Evolutionary conservation across 2,888 invertebrate species (phyloP).

Genomic region (Acrocera orbiculus): DNA sequence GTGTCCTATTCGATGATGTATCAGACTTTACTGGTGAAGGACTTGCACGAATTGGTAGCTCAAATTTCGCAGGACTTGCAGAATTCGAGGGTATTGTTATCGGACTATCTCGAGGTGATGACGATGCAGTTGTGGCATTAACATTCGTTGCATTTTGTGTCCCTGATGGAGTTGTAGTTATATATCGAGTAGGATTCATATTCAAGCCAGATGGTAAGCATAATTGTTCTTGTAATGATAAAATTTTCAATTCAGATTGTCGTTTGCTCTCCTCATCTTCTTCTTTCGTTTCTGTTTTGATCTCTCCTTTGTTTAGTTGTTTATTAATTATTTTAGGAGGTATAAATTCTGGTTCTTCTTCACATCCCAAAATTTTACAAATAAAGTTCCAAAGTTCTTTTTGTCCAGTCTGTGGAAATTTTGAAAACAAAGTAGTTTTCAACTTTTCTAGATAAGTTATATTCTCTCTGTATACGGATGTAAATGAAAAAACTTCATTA

Average conservation of each 20-base stretch:
- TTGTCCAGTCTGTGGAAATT: slow-evolving; percentile 63
- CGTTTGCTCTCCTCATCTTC: slow-evolving; percentile 1
- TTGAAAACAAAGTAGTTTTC: slow-evolving; percentile 60
- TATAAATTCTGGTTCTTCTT: slow-evolving; percentile 51
- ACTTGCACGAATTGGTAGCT: slow-evolving; percentile 38
- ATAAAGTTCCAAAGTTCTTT: slow-evolving; percentile 64
- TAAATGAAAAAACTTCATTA: slow-evolving; percentile 47
- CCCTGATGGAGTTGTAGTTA: slow-evolving; percentile 18
- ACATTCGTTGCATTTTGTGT: slow-evolving; percentile 3
- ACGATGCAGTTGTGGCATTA: slow-evolving; percentile 15
- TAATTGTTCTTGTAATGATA: slow-evolving; percentile 27
- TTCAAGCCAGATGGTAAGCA: slow-evolving; percentile 30
- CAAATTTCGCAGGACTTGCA: slow-evolving; percentile 33
- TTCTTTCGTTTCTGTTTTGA: slow-evolving; percentile 3
- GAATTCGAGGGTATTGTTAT: slow-evolving; percentile 29
- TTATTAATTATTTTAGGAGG: slow-evolving; percentile 23
- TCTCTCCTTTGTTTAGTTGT: slow-evolving; percentile 9
- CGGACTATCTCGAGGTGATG: slow-evolving; percentile 29
- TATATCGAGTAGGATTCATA: slow-evolving; percentile 30
- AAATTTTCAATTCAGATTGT: slow-evolving; percentile 23
- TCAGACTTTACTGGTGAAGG: slow-evolving; percentile 41
- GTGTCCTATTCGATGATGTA: slow-evolving; percentile 38
- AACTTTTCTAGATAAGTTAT: slow-evolving; percentile 70
- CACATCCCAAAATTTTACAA: slow-evolving; percentile 54
- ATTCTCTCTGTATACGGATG: slow-evolving; percentile 33